Evolutionary conservation across 2,888 invertebrate species (phyloP), one percentile per base, ranked within the genome.

Genomic region (Merodon equestris): DNA sequence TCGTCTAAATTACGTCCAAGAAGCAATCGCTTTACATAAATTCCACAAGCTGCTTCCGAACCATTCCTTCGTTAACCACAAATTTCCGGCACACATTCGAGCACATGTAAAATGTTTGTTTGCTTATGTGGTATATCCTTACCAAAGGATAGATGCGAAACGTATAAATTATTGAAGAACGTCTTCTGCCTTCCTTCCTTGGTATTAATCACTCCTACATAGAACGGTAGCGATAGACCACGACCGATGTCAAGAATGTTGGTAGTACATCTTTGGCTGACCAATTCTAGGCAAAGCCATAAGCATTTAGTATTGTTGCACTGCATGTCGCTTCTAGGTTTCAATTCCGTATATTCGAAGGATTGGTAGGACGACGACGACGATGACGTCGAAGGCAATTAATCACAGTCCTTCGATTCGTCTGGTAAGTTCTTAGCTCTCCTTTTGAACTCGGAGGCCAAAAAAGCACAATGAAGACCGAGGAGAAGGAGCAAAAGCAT

Each of bases 151-250:
- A 67, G 67, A 63, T 77, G 66, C 36, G 54, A 27, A 66, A 57
- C 57, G 72, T 72, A 77, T 77, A 77, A 77, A 67, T 77, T 72
- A 77, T 67, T 61, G 77, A 57, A 12, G 42, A 67, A 67, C 60
- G 72, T 71, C 71, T 76, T 71, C 61, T 71, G 66, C 61, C n/a
- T n/a, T n/a, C n/a, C n/a, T 27, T 54, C 57, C 53, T 53, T 50
- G 50, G 60, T 57, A 71, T 76, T 71, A 76, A 76, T 76, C 76
- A 71, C 76, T 66, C 60, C 50, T 66, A 50, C 67, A 40, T 40
- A 27, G 27, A 27, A 27, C 27, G 47, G n/a, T 42, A 34, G 57
- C 42, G 50, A 53, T 15, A 18, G 51, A 27, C 27, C 27, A 27
- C 27, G 27, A 7, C 2, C 27, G 27, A 27, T 27, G 27, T 27